phyloP scores from a whole-genome alignment of 1,140 invertebrate genomes.

The Drosophila pruinosa region DNA sequence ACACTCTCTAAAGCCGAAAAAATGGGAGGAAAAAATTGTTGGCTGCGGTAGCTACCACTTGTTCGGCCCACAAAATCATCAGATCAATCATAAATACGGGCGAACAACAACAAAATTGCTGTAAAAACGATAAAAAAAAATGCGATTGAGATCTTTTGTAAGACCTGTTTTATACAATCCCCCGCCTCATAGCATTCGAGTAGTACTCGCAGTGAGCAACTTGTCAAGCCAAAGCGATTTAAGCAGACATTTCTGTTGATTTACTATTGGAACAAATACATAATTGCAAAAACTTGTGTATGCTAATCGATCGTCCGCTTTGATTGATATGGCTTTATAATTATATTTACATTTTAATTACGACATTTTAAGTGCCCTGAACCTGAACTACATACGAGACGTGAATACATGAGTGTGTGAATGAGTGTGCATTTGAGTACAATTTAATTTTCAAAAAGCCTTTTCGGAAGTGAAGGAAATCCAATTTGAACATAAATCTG shows the following conservation, averaged over 20 bases:
- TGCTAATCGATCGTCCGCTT: slow-evolving; percentile 64
- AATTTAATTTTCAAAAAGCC: neutral
- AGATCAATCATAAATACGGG: slow-evolving; percentile 73
- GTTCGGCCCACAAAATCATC: slow-evolving; percentile 68
- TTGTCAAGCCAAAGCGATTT: slow-evolving; percentile 67
- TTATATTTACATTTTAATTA: slow-evolving; percentile 77
- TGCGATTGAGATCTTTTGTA: slow-evolving; percentile 74
- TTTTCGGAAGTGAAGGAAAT: slow-evolving; percentile 15
- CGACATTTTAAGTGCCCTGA: slow-evolving; percentile 37
- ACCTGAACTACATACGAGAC: slow-evolving; percentile 23
- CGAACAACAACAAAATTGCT: slow-evolving; percentile 29
- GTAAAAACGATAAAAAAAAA: slow-evolving; percentile 70
- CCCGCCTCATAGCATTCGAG: slow-evolving; percentile 17
- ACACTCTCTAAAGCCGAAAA: slow-evolving; percentile 60
- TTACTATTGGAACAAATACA: slow-evolving; percentile 61
- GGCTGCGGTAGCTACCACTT: slow-evolving; percentile 53
- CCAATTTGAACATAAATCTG: slow-evolving; percentile 5
- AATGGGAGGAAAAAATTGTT: slow-evolving; percentile 22
- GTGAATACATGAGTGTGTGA: no score
- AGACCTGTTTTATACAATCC: slow-evolving; percentile 66
- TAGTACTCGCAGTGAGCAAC: slow-evolving; percentile 28
- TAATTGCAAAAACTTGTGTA: slow-evolving; percentile 78
- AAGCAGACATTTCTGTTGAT: slow-evolving; percentile 75
- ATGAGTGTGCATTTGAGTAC: neutral
- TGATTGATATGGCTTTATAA: slow-evolving; percentile 71